Evolutionary conservation across 2,797 vertebrate genomes (phyloP).

Genomic region (Phylloscopus collybita): DNA sequence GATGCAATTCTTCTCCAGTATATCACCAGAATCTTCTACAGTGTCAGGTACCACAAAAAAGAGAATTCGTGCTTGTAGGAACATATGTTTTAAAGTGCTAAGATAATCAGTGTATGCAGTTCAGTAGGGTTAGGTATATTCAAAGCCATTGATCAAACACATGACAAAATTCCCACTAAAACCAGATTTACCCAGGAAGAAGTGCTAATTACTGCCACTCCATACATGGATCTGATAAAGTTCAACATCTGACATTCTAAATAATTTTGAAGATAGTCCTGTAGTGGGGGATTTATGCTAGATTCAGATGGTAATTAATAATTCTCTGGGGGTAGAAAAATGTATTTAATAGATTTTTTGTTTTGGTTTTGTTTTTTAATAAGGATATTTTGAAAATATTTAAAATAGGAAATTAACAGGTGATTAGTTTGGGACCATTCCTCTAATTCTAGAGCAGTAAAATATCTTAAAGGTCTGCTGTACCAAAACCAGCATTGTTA

Average conservation of each 20-base stretch:
- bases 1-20: background rate
- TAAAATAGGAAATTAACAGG: background rate
- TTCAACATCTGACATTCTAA: background rate
- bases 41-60: background rate
- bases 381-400: background rate
- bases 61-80: background rate
- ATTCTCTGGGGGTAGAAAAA: background rate
- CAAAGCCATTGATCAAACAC: background rate
- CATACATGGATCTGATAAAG: background rate
- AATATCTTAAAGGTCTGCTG: background rate
- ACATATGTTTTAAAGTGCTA: background rate
- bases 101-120: background rate
- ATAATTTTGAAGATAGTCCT: background rate
- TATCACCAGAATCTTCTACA: background rate
- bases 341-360: background rate
- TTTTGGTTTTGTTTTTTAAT: background rate
- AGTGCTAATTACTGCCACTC: background rate
- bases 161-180: background rate
- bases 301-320: background rate
- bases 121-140: background rate
- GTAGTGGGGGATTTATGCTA: background rate
- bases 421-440: background rate
- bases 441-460: background rate
- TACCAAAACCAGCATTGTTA: background rate
- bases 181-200: background rate